Conservation (phyloP, 1,140 invertebrate species). For the Lutraria rhynchaena region DNA sequence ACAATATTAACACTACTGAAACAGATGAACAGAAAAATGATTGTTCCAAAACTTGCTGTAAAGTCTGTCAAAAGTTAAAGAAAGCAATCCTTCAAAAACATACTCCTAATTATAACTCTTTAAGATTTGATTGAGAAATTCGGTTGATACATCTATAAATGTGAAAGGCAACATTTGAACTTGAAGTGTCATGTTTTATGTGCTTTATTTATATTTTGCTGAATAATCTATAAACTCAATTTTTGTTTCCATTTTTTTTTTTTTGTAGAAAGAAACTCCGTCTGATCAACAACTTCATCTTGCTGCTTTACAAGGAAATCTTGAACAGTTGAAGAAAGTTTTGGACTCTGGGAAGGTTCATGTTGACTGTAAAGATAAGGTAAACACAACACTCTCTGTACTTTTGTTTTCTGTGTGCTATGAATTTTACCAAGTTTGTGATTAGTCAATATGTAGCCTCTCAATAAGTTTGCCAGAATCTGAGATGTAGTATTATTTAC, state of each 20-base stretch:
- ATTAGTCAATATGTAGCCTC: too few relatives aligned
- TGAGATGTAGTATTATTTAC: too few relatives aligned
- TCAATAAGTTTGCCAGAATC: too few relatives aligned
- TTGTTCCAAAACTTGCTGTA: too few relatives aligned
- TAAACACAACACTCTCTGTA: conserved; percentile 83
- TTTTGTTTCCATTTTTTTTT: conserved; percentile 4
- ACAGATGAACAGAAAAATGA: too few relatives aligned
- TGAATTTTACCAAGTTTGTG: too few relatives aligned
- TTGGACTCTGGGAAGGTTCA: conserved; percentile 95
- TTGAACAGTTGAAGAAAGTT: conserved; percentile 88
- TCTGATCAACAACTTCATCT: conserved; percentile 95
- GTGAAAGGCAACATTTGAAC: neutral
- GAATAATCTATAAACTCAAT: neutral
- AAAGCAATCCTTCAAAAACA: neutral
- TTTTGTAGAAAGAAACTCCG: conserved; percentile 92
- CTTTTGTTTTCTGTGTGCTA: too few relatives aligned
- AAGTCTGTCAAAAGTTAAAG: too few relatives aligned
- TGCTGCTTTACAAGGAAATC: conserved; percentile 92
- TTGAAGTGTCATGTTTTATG: neutral
- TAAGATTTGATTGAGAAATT: neutral
- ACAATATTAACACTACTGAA: too few relatives aligned
- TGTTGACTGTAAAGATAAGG: conserved; percentile 95
- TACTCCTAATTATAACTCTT: neutral
- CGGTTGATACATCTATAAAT: neutral
- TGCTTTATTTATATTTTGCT: neutral